Conservation (phyloP, 2,113 vertebrate genomes). For the Cnemophilus loriae region DNA sequence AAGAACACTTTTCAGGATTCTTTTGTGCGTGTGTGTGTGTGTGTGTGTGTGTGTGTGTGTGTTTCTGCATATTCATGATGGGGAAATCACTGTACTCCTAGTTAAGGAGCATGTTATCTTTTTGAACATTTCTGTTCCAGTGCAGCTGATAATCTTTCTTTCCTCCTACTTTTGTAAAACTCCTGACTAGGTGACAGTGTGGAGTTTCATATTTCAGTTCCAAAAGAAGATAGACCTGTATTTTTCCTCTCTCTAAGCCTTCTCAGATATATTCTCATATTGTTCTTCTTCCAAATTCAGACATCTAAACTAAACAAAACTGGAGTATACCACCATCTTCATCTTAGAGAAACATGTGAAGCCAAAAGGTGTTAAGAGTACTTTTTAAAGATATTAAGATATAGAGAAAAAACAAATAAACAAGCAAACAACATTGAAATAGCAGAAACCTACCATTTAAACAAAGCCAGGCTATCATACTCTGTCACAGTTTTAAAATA, state of each 20-base stretch:
- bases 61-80: accelerated
- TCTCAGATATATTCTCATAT: background rate
- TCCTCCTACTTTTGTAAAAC: background rate
- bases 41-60: accelerated
- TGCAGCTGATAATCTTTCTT: background rate
- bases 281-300: background rate
- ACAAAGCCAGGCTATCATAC: background rate
- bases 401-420: background rate
- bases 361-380: background rate
- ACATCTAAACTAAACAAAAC: background rate
- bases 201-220: background rate
- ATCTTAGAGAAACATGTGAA: background rate
- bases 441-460: background rate
- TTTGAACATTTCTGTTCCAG: background rate
- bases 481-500: background rate
- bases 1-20: background rate
- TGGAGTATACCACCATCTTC: background rate
- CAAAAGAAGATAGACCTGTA: background rate
- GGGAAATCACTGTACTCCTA: background rate
- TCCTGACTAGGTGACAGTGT: background rate
- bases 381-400: background rate
- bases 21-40: accelerated
- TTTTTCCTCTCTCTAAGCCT: background rate
- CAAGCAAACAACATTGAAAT: background rate
- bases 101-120: background rate